Conservation (phyloP, 2,888 invertebrate genomes). For the Hirtodrosophila alboralis region DNA sequence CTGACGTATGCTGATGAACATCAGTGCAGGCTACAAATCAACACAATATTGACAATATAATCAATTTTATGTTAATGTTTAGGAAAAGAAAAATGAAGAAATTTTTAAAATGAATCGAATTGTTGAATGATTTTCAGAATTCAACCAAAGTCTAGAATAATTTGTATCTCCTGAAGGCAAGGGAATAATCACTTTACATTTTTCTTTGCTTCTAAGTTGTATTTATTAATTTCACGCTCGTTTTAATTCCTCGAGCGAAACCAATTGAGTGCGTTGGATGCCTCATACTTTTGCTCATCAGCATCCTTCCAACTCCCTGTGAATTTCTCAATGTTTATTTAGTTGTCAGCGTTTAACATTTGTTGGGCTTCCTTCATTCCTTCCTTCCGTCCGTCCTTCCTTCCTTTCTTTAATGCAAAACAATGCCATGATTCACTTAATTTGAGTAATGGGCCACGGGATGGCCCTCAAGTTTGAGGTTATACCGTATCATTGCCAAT, state of each 20-base stretch:
- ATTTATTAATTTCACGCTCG: slow-evolving; percentile 65
- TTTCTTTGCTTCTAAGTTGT: background rate
- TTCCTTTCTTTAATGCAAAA: slow-evolving; percentile 44
- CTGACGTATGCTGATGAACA: too few species aligned
- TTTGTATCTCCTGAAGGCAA: too few species aligned
- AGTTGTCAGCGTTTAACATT: slow-evolving; percentile 81
- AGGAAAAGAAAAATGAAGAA: too few species aligned
- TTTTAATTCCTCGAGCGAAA: slow-evolving; percentile 75
- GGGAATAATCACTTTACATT: background rate
- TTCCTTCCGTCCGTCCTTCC: slow-evolving; percentile 50
- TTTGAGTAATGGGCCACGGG: slow-evolving; percentile 78
- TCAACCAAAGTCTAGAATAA: too few species aligned
- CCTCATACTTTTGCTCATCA: background rate
- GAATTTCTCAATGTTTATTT: slow-evolving; percentile 81
- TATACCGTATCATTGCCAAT: slow-evolving; percentile 75
- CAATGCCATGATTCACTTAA: slow-evolving; percentile 80
- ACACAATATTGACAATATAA: too few species aligned
- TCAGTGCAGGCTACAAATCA: too few species aligned
- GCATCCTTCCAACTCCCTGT: slow-evolving; percentile 50
- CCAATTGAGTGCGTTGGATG: slow-evolving; percentile 77
- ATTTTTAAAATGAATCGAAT: too few species aligned
- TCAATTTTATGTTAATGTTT: too few species aligned
- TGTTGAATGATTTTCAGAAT: too few species aligned
- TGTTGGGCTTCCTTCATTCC: slow-evolving; percentile 69
- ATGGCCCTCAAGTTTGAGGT: slow-evolving; percentile 58